Percentiles rank a stretch among this genome's conserved stretches.
These are phyloP conservation scores for Seriola rivoliana DNA, from an alignment of 2,113 vertebrate genomes.

Conservation along the genomic window DNA sequence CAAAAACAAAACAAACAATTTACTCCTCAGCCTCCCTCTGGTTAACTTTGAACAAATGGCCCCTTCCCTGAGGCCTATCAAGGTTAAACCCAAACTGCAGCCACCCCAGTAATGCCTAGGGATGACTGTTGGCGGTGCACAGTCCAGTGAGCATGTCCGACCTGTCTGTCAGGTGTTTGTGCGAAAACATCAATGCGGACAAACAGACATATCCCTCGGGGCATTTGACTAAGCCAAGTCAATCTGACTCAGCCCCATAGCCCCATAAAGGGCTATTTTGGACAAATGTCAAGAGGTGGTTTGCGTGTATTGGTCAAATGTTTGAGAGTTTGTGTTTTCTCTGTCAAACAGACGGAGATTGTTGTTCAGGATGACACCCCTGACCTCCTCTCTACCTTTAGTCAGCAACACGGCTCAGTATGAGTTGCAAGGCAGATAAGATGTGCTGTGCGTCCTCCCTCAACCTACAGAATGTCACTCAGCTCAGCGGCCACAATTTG, in stretches of 20 bases:
- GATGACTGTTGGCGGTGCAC: conserved; percentile 45
- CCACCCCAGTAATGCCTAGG: conserved; percentile 16
- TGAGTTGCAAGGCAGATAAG: conserved; percentile 19
- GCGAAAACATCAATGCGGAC: conserved; percentile 71
- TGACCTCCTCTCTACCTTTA: conserved; percentile 44
- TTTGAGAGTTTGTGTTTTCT: conserved; percentile 54
- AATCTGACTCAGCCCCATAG: conserved; percentile 69
- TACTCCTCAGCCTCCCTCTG: conserved; percentile 41
- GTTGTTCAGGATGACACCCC: conserved; percentile 45
- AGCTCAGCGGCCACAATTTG: conserved; percentile 19
- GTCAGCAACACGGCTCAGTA: neutral
- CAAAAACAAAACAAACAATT: conserved; percentile 56
- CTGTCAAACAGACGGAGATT: conserved; percentile 44
- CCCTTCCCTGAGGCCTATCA: conserved; percentile 56
- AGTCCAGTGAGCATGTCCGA: conserved; percentile 70
- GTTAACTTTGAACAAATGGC: conserved; percentile 55
- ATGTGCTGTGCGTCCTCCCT: neutral
- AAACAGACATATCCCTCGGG: conserved; percentile 66
- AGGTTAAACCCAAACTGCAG: conserved; percentile 61
- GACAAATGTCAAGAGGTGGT: conserved; percentile 69
- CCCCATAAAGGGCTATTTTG: conserved; percentile 68
- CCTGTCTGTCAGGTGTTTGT: conserved; percentile 76
- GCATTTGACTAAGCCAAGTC: conserved; percentile 70
- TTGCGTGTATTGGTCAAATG: conserved; percentile 55
- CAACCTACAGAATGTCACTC: conserved; percentile 41